These are phyloP conservation scores for Ernsta delagoae DNA, from an alignment of 2,888 invertebrate genomes.

Conservation along the genomic window DNA sequence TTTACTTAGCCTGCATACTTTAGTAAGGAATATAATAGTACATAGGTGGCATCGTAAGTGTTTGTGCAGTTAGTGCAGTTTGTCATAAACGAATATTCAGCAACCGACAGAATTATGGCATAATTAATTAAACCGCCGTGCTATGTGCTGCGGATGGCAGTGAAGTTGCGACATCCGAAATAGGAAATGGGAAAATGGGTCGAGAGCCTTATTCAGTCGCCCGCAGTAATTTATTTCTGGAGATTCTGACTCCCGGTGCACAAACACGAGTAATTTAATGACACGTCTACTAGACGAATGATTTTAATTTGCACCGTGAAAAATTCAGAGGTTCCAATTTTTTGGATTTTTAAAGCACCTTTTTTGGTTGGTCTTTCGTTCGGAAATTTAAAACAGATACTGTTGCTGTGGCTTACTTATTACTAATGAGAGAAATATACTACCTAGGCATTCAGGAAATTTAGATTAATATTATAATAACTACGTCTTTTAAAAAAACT, in stretches of 20 bases:
- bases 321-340: conserved; percentile 10
- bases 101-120: background rate
- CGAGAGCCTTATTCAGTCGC: conserved; percentile 34
- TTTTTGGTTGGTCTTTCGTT: background rate
- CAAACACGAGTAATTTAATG: conserved; percentile 37
- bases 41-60: too few relatives aligned
- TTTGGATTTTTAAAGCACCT: background rate
- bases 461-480: too few relatives aligned
- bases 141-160: conserved; percentile 17
- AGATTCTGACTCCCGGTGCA: conserved; percentile 30
- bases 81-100: background rate
- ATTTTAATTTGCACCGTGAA: conserved; percentile 34
- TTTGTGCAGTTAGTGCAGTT: background rate
- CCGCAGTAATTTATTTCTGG: conserved; percentile 37
- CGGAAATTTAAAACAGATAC: background rate
- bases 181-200: conserved; percentile 37
- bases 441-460: too few relatives aligned
- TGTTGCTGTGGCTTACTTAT: background rate
- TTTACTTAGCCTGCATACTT: too few relatives aligned
- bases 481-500: too few relatives aligned
- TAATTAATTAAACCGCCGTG: conserved; percentile 3
- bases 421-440: too few relatives aligned
- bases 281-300: conserved; percentile 33
- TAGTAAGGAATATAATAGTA: too few relatives aligned
- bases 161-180: conserved; percentile 34